A percentile compares a stretch with the other conserved stretches of the same genome.
phyloP scores from a whole-genome alignment of 2,797 vertebrate species.

The Phalloptychus januarius region DNA sequence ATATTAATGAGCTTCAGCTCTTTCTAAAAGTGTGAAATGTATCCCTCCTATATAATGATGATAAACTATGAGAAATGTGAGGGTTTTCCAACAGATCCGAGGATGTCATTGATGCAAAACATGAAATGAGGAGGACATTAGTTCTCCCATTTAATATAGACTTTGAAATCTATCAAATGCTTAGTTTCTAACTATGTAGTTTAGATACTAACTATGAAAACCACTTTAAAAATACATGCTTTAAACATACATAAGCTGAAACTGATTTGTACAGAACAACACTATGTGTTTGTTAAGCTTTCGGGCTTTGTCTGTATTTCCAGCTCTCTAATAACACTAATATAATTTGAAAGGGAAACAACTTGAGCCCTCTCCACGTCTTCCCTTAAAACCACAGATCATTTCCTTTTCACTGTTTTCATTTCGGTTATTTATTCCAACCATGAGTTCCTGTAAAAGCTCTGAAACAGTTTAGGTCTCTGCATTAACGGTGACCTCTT shows the following conservation, averaged over 20 bases:
- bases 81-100: neutral
- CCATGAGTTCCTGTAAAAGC: slow-evolving; percentile 68
- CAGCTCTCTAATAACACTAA: slow-evolving; percentile 51
- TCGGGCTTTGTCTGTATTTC: neutral
- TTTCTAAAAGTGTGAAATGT: neutral
- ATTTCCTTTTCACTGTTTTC: slow-evolving; percentile 68
- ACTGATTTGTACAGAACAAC: neutral
- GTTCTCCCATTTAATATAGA: neutral
- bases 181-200: too few relatives aligned
- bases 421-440: slow-evolving; percentile 63
- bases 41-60: neutral
- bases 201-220: neutral
- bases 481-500: slow-evolving; percentile 41
- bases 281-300: neutral
- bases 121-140: neutral
- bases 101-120: neutral
- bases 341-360: slow-evolving; percentile 63
- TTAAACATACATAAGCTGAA: neutral
- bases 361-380: slow-evolving; percentile 37
- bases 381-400: slow-evolving; percentile 58
- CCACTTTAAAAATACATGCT: neutral
- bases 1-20: neutral
- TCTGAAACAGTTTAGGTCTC: slow-evolving; percentile 46
- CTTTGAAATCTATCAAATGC: neutral
- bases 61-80: neutral